Evolutionary conservation across 2,797 vertebrate genomes (phyloP).

Genomic region (Capromys pilorides): DNA sequence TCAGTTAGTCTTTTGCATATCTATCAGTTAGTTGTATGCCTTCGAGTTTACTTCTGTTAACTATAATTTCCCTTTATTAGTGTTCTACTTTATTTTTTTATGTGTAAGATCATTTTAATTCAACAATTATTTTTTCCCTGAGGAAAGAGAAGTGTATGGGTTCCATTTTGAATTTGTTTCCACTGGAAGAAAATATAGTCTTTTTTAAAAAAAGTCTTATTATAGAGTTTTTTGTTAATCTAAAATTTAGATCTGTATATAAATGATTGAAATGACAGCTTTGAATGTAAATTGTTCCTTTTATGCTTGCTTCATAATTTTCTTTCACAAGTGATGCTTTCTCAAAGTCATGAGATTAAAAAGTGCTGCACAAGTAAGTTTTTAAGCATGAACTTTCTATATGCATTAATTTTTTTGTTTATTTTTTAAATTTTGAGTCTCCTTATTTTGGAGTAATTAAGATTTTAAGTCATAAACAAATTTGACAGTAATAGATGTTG

Average conservation of each 20-base stretch:
- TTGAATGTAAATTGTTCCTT: background rate
- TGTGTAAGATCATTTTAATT: constrained; percentile 1
- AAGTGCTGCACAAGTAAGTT: background rate
- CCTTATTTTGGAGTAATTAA: background rate
- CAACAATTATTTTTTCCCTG: constrained; percentile 13
- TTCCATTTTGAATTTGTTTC: constrained; percentile 61
- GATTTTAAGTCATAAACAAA: background rate
- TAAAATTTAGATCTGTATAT: background rate
- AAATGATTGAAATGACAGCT: constrained; percentile 12
- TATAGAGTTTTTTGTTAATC: background rate
- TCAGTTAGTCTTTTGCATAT: background rate
- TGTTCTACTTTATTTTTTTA: background rate
- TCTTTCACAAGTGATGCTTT: background rate
- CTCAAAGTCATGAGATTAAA: background rate
- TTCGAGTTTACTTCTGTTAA: background rate
- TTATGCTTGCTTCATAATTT: background rate
- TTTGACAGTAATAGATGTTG: background rate
- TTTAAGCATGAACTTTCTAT: background rate
- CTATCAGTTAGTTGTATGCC: background rate
- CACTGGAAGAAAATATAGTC: background rate
- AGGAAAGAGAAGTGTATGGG: background rate
- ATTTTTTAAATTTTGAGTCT: constrained; percentile 22
- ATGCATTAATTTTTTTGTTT: background rate
- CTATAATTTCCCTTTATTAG: background rate
- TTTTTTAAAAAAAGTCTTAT: background rate